Evolutionary conservation across 2,113 vertebrate genomes (phyloP).

Genomic region (Malurus elegans): DNA sequence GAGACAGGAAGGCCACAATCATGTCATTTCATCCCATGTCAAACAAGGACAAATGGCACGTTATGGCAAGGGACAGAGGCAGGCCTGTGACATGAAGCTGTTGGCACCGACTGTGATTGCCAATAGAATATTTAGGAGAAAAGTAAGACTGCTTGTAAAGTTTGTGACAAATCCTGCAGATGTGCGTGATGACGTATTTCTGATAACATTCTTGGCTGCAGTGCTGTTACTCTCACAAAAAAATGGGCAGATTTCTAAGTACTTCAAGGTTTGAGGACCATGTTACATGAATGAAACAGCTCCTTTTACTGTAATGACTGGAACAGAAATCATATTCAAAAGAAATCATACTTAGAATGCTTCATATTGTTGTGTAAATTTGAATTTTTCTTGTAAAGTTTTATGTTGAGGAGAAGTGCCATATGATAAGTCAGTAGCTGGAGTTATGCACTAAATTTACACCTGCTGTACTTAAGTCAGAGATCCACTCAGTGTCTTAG

Average conservation of each 20-base stretch:
- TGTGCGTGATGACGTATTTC: background rate
- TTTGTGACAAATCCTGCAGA: background rate
- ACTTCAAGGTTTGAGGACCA: background rate
- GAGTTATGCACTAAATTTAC: background rate
- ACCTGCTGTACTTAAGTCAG: background rate
- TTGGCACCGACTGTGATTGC: background rate
- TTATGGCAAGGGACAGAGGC: background rate
- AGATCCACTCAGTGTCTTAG: background rate
- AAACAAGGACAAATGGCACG: background rate
- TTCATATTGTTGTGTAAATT: background rate
- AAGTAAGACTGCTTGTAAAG: background rate
- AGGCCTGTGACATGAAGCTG: background rate
- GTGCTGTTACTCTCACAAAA: background rate
- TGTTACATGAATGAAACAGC: background rate
- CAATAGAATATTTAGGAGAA: background rate
- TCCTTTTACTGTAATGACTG: background rate
- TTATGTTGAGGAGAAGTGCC: background rate
- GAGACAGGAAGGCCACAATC: background rate
- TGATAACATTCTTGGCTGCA: background rate
- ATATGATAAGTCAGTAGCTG: background rate
- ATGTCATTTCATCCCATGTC: background rate
- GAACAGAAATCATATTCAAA: background rate
- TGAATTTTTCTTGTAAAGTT: background rate
- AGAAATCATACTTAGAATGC: background rate
- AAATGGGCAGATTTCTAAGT: background rate